Evolutionary conservation across 2,797 vertebrate species (phyloP).

Genomic region (Cossypha dichroa): DNA sequence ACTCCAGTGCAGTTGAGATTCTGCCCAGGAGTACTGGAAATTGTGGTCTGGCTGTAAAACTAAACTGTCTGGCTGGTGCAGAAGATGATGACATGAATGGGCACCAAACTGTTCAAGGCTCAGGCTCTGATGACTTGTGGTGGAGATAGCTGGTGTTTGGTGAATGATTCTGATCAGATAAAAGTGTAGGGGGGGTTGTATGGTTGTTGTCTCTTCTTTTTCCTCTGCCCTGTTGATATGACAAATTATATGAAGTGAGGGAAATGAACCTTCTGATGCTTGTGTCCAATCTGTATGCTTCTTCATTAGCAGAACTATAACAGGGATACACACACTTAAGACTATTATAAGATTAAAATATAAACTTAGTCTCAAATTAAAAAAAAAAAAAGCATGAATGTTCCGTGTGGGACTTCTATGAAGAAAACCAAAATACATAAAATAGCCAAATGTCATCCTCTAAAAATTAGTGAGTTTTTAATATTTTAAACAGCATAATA

Average conservation of each 20-base stretch:
- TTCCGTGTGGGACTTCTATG: not conserved
- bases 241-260: not conserved
- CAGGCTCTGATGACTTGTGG: rapidly evolving
- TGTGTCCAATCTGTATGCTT: not conserved
- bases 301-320: not conserved
- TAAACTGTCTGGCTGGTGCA: not conserved
- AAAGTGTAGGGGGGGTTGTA: not conserved
- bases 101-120: not conserved
- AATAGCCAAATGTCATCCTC: not conserved
- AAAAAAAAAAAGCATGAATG: not conserved
- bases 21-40: not conserved
- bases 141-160: not conserved
- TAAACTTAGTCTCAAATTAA: not conserved
- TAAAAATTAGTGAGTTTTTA: not conserved
- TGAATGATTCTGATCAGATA: not conserved
- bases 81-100: not conserved
- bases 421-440: not conserved
- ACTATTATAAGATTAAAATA: not conserved
- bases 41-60: not conserved
- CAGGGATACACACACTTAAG: not conserved
- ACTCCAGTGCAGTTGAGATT: not conserved
- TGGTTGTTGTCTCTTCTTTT: not conserved
- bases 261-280: not conserved
- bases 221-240: not conserved
- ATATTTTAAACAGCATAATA: not conserved